phyloP scores from a whole-genome alignment of 2,888 invertebrate genomes.

The Epinotia bilunana region DNA sequence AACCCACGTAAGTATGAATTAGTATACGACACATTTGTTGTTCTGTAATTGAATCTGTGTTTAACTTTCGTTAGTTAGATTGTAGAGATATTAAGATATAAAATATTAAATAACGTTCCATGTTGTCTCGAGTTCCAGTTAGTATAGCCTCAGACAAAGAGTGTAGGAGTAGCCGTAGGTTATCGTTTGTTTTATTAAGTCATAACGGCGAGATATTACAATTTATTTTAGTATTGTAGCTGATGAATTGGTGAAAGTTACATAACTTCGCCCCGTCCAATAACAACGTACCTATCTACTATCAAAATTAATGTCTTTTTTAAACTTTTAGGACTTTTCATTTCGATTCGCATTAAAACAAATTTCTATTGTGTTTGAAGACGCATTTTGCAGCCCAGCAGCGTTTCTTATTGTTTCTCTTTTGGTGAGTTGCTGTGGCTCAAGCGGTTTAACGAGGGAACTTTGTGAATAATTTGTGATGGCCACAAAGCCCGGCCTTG shows the following conservation, averaged over 20 bases:
- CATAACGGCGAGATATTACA: background rate
- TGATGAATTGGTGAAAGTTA: background rate
- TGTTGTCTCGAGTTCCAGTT: background rate
- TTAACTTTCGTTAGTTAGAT: too few relatives aligned
- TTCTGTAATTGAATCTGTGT: too few relatives aligned
- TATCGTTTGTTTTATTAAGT: background rate
- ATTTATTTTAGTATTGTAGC: background rate
- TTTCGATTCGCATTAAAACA: background rate
- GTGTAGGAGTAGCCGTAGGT: too few relatives aligned
- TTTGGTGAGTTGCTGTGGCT: conserved; percentile 61
- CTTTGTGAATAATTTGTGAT: conserved; percentile 63
- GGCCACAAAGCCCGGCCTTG: conserved; percentile 46
- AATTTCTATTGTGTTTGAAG: conserved; percentile 45
- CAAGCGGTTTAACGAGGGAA: conserved; percentile 66
- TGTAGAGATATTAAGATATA: too few relatives aligned
- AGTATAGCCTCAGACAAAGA: background rate
- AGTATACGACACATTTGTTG: too few relatives aligned
- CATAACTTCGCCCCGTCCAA: background rate
- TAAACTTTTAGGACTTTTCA: background rate
- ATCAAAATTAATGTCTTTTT: background rate
- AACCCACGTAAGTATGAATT: too few relatives aligned
- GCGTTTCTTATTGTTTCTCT: conserved; percentile 52
- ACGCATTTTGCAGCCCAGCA: conserved; percentile 47
- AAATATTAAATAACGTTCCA: background rate
- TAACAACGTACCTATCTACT: background rate